Evolutionary conservation across 2,113 vertebrate genomes (phyloP).

Genomic region (Thunnus thynnus): DNA sequence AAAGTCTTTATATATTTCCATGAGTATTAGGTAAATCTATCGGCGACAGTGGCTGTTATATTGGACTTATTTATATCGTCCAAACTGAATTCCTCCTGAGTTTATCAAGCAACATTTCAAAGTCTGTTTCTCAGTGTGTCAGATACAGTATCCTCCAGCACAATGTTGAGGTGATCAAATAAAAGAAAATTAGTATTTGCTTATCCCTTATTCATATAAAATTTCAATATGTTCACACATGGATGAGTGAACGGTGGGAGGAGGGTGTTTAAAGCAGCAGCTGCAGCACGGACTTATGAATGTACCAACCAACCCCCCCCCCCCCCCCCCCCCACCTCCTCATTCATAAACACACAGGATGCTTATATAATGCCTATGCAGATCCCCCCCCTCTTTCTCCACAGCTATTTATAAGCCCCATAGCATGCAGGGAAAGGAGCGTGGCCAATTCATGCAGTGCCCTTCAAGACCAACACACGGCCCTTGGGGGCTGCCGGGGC

Average conservation of each 20-base stretch:
- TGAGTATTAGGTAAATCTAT: too few relatives aligned
- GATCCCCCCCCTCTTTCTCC: conserved; percentile 28
- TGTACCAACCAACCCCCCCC: conserved; percentile 44
- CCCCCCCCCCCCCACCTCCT: neutral
- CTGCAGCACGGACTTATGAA: conserved; percentile 73
- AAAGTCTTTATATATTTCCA: too few relatives aligned
- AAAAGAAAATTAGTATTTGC: neutral
- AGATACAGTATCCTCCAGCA: too few relatives aligned
- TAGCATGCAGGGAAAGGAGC: conserved; percentile 56
- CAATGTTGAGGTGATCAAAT: too few relatives aligned
- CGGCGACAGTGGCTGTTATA: too few relatives aligned
- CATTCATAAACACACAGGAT: conserved; percentile 82
- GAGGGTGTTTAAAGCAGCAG: conserved; percentile 49
- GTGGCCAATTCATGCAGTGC: conserved; percentile 71
- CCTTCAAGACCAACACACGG: conserved; percentile 78
- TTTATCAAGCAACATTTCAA: neutral
- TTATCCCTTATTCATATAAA: neutral
- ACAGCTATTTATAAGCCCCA: conserved; percentile 75
- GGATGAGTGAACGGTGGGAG: conserved; percentile 10
- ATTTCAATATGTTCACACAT: conserved; percentile 20
- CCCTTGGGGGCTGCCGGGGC: conserved; percentile 69
- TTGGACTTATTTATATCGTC: too few relatives aligned
- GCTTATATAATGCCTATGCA: conserved; percentile 80
- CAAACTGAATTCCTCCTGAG: neutral
- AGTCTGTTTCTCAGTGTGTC: too few relatives aligned